Conservation (phyloP, 2,888 invertebrate species). For the Acanthosoma haemorrhoidale region DNA sequence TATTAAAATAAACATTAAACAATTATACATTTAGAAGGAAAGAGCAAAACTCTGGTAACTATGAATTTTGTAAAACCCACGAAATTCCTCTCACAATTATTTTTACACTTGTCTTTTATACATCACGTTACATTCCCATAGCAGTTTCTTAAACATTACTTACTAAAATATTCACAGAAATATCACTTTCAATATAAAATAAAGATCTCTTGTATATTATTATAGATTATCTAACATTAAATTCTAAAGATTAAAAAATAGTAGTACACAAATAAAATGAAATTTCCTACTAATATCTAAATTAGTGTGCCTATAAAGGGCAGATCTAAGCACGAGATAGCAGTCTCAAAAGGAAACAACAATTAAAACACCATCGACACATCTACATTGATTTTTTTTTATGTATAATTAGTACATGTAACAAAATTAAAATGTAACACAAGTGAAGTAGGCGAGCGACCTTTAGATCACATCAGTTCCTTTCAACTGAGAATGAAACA, state of each 20-base stretch:
- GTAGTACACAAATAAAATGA: background rate
- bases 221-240: too few species aligned
- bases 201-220: background rate
- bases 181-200: slow-evolving; percentile 9
- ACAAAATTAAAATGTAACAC: background rate
- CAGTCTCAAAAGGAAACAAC: slow-evolving; percentile 10
- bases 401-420: background rate
- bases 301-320: background rate
- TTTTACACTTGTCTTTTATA: background rate
- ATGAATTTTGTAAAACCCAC: slow-evolving; percentile 22
- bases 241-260: too few species aligned
- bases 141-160: slow-evolving; percentile 3
- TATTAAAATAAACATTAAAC: background rate
- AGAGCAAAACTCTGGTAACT: slow-evolving; percentile 23
- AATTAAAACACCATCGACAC: background rate
- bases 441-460: background rate
- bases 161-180: slow-evolving; percentile 8
- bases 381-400: background rate
- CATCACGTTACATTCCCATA: background rate
- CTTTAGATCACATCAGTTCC: slow-evolving; percentile 33
- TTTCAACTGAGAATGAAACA: slow-evolving; percentile 19
- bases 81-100: background rate
- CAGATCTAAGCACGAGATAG: background rate
- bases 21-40: background rate
- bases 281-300: background rate